Evolutionary conservation across 2,888 invertebrate genomes (phyloP).

Genomic region (Eristalis intricaria): DNA sequence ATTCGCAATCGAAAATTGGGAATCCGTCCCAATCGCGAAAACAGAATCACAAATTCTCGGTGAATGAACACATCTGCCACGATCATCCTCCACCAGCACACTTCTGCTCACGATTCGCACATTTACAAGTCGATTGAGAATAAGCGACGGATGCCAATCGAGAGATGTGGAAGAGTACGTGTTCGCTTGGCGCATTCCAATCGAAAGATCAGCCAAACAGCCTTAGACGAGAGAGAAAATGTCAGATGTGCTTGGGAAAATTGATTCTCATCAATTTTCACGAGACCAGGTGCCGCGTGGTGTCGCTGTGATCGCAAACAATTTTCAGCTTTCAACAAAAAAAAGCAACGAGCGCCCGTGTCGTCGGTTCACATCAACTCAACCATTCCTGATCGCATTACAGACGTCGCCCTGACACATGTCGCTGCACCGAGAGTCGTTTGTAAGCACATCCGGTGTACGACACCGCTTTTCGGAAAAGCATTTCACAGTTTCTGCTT

Average conservation of each 20-base stretch:
- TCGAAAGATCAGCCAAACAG: constrained; percentile 15
- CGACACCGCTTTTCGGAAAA: not conserved
- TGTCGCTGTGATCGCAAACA: not conserved
- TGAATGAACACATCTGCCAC: not conserved
- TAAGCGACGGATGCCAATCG: constrained; percentile 26
- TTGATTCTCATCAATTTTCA: not conserved
- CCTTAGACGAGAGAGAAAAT: not conserved
- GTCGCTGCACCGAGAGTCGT: not conserved
- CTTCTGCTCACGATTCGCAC: constrained; percentile 32
- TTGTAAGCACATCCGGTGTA: constrained; percentile 30
- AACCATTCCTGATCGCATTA: constrained; percentile 25
- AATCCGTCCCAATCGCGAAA: not conserved
- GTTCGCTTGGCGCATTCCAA: not conserved
- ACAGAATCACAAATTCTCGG: not conserved
- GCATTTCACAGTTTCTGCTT: constrained; percentile 29
- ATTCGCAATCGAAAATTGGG: not conserved
- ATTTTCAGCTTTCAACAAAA: not conserved
- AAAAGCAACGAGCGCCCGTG: not conserved
- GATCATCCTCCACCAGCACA: not conserved
- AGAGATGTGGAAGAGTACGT: not conserved
- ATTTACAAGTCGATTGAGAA: constrained; percentile 21
- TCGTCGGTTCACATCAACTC: not conserved
- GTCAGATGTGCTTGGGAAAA: not conserved
- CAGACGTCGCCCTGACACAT: constrained; percentile 3
- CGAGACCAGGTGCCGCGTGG: not conserved